A percentile compares a stretch with the other conserved stretches of the same genome.
Evolutionary conservation across 2,888 invertebrate species (phyloP).

Genomic region (Candidula unifasciata): DNA sequence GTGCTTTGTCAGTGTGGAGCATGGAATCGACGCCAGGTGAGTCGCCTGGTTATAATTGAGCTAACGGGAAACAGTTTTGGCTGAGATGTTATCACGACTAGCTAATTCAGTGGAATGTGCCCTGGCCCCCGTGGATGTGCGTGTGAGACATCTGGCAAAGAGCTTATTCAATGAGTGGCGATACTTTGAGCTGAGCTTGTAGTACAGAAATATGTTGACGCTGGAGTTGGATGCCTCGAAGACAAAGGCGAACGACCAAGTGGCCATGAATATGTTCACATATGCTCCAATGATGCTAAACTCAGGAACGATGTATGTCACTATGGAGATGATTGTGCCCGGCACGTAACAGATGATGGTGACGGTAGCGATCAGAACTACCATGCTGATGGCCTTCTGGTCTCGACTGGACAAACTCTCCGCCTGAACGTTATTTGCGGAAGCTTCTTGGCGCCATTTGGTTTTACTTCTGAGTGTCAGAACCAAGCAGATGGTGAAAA

Average conservation of each 20-base stretch:
- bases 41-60: no score
- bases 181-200: slow-evolving; percentile 32
- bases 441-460: slow-evolving; percentile 18
- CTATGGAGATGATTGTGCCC: not conserved
- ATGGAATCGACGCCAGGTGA: no score
- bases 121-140: not conserved
- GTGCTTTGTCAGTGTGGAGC: no score
- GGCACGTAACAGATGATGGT: slow-evolving; percentile 18
- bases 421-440: not conserved
- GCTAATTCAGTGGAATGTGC: not conserved
- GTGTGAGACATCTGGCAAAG: not conserved
- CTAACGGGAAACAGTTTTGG: no score
- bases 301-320: slow-evolving; percentile 26
- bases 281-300: slow-evolving; percentile 24
- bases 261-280: slow-evolving; percentile 21
- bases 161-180: slow-evolving; percentile 11
- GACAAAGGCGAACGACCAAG: slow-evolving; percentile 24
- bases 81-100: not conserved
- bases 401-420: slow-evolving; percentile 16
- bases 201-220: slow-evolving; percentile 35
- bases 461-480: slow-evolving; percentile 4
- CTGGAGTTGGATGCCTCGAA: slow-evolving; percentile 27
- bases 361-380: slow-evolving; percentile 9
- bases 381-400: slow-evolving; percentile 19
- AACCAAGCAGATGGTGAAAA: slow-evolving; percentile 15